Evolutionary conservation across 2,888 invertebrate species (phyloP), one percentile per base, ranked within the genome.

Genomic region (Trichogramma dendrolimi): DNA sequence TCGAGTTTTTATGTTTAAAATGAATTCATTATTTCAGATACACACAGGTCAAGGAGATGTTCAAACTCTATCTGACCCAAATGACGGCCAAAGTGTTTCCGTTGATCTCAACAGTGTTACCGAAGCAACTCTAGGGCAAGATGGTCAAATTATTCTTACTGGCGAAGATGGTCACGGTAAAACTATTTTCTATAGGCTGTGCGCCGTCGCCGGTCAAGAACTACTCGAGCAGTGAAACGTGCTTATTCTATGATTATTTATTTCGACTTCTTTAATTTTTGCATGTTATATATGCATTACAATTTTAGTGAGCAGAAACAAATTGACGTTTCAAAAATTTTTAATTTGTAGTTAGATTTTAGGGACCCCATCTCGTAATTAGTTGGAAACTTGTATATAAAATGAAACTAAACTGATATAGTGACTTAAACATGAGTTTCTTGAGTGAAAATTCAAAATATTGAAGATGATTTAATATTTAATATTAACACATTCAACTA

Each of bases 131-230:
- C 84, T 94, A 71, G 91, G 90, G 76, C 93, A 91, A 78, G 95
- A 95, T 79, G 96, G 96, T 6, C 96, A 96, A 82, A 89, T 96
- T 76, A 94, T 96, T 73, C 87, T 96, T 73, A 95, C 96, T 59
- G 92, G 94, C 63, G 96, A 96, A 82, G 94, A 95, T 81, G 94
- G 94, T 62, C 94, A 93, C 81, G 91, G 92, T 92, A 81, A 80
- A 79, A 75, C 78, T 71, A 75, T 77, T 77, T 79, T 78, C 77
- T 79, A 79, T 79, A 79, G 79, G 78, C 78, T 79, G 78, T 79
- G 79, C 78, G 77, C 79, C 74, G 77, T 79, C 75, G 77, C 78
- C 74, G 77, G 77, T 73, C 79, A 79, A 72, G 79, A 79, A 73
- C 73, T 79, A 72, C 75, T 79, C 70, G 79, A 79, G 68, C 78